Conservation (phyloP, 1,140 invertebrate genomes). For the Drosophila neocordata region DNA sequence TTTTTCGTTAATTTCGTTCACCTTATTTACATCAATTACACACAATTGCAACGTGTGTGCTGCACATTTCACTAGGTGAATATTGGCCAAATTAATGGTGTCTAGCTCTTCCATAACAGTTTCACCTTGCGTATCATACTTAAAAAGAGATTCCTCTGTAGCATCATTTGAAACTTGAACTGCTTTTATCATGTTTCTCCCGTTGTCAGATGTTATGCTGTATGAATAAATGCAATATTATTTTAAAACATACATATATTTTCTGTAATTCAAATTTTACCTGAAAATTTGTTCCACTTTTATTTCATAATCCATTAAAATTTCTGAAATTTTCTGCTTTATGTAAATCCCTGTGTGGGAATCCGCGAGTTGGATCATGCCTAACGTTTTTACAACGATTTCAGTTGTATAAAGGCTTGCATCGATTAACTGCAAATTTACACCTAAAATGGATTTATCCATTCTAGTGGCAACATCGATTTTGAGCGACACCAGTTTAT, state of each 20-base stretch:
- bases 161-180: slow-evolving; percentile 36
- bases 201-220: slow-evolving; percentile 39
- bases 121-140: slow-evolving; percentile 12
- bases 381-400: slow-evolving; percentile 27
- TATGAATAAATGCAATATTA: slow-evolving; percentile 14
- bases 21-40: slow-evolving; percentile 33
- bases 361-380: slow-evolving; percentile 24
- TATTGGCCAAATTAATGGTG: slow-evolving; percentile 23
- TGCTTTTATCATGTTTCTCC: slow-evolving; percentile 30
- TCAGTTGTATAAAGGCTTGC: slow-evolving; percentile 5
- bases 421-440: slow-evolving; percentile 27
- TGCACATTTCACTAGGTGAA: slow-evolving; percentile 35
- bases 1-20: neutral
- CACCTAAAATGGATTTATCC: slow-evolving; percentile 24
- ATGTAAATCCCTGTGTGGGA: slow-evolving; percentile 18
- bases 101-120: slow-evolving; percentile 23
- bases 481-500: slow-evolving; percentile 21
- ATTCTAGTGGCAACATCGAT: slow-evolving; percentile 26
- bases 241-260: slow-evolving; percentile 14
- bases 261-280: slow-evolving; percentile 29
- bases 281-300: slow-evolving; percentile 26
- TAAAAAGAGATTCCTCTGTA: slow-evolving; percentile 20
- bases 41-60: slow-evolving; percentile 35
- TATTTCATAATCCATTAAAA: slow-evolving; percentile 26
- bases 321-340: slow-evolving; percentile 25